Evolutionary conservation across 2,888 invertebrate genomes (phyloP).

Genomic region (Nomada ferruginata): DNA sequence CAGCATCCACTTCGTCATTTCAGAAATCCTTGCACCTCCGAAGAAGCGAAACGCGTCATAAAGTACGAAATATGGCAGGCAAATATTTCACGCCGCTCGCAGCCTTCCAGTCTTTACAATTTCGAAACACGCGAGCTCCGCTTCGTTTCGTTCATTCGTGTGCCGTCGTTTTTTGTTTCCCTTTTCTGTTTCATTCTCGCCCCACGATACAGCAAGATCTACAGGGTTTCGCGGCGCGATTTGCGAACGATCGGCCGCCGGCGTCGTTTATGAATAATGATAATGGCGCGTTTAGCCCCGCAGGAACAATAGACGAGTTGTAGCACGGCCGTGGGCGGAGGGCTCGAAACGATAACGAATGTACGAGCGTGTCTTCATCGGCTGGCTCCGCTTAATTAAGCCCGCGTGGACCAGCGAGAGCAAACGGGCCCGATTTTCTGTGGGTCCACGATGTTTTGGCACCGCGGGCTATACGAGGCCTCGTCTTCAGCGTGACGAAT

Average conservation of each 20-base stretch:
- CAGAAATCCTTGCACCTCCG: no score
- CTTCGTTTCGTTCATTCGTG: neutral
- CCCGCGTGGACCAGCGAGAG: conserved; percentile 9
- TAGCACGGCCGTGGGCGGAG: conserved; percentile 69
- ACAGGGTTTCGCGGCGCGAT: conserved; percentile 47
- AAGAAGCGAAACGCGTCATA: neutral
- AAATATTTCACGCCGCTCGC: conserved; percentile 8
- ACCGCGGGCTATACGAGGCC: neutral
- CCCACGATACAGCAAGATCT: neutral
- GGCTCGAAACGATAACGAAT: conserved; percentile 72
- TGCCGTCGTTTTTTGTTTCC: neutral
- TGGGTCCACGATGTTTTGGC: neutral
- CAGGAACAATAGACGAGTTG: conserved; percentile 80
- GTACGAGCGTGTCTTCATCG: conserved; percentile 66
- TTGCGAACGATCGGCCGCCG: conserved; percentile 35
- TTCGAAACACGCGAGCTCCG: conserved; percentile 21
- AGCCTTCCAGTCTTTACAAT: neutral
- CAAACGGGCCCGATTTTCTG: conserved; percentile 33
- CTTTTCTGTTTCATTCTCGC: no score
- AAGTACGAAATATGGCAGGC: neutral
- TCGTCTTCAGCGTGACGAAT: conserved; percentile 44
- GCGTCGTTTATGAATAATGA: conserved; percentile 79
- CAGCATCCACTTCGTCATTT: no score
- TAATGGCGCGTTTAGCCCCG: conserved; percentile 77
- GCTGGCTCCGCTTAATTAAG: conserved; percentile 52